Evolutionary conservation across 2,113 vertebrate genomes (phyloP).

Genomic region (Prinia subflava): DNA sequence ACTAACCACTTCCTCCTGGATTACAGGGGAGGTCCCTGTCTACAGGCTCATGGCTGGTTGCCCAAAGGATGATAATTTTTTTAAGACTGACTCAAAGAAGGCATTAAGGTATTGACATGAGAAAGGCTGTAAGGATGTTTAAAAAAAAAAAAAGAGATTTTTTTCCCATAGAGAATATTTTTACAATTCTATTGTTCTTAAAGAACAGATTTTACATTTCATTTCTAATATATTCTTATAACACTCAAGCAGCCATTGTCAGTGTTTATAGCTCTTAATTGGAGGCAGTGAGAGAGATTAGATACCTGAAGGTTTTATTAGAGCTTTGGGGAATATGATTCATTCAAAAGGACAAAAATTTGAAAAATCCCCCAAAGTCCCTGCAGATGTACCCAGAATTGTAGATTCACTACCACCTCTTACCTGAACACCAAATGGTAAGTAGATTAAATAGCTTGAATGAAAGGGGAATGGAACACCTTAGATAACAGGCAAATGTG

Average conservation of each 20-base stretch:
- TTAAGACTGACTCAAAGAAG: background rate
- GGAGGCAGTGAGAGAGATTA: background rate
- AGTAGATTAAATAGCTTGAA: background rate
- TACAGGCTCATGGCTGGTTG: background rate
- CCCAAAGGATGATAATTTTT: background rate
- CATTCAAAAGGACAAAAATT: background rate
- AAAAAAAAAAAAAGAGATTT: background rate
- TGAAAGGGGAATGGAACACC: background rate
- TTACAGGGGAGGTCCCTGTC: background rate
- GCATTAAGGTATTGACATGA: background rate
- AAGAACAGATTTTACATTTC: background rate
- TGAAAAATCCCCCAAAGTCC: background rate
- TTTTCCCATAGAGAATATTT: background rate
- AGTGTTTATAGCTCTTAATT: background rate
- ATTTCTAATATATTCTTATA: background rate
- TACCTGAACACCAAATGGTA: background rate
- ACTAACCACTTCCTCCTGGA: background rate
- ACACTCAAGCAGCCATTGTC: background rate
- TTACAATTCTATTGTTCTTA: background rate
- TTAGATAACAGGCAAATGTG: background rate
- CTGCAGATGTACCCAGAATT: background rate
- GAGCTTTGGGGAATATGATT: background rate
- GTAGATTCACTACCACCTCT: background rate
- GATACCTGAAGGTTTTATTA: background rate
- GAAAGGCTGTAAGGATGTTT: background rate